These are phyloP conservation scores for Nymphicus hollandicus DNA, from an alignment of 2,113 vertebrate genomes.

Conservation along the genomic window DNA sequence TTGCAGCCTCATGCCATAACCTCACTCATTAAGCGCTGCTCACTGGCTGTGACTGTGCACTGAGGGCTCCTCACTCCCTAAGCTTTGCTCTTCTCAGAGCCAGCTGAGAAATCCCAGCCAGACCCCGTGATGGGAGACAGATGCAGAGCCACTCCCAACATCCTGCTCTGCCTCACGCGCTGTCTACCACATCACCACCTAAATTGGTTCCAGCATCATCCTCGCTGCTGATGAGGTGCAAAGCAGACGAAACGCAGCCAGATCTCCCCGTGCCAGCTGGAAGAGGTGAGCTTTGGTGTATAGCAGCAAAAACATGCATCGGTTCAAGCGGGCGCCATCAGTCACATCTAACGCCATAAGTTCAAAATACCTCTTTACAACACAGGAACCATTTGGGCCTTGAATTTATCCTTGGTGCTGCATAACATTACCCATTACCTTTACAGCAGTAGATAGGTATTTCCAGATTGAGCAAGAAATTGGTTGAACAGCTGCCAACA, in stretches of 20 bases:
- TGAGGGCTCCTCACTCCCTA: fast-evolving
- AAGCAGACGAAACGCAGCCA: background rate
- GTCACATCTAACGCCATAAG: background rate
- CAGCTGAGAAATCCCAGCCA: background rate
- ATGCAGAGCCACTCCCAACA: slow-evolving; percentile 29
- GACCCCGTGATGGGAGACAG: slow-evolving; percentile 30
- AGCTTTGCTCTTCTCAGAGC: background rate
- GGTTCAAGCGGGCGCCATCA: background rate
- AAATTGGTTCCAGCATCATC: slow-evolving; percentile 56
- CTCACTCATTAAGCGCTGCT: background rate
- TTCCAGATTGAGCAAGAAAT: background rate
- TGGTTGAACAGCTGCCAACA: background rate
- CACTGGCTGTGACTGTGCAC: background rate
- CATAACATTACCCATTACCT: background rate
- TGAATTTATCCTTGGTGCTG: background rate
- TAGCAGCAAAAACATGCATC: background rate
- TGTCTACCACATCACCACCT: slow-evolving; percentile 59
- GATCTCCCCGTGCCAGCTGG: slow-evolving; percentile 20
- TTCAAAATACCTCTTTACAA: slow-evolving; percentile 1
- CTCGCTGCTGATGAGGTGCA: slow-evolving; percentile 41
- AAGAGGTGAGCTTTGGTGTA: slow-evolving; percentile 47
- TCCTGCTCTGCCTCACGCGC: slow-evolving; percentile 47
- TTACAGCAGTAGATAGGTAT: slow-evolving; percentile 27
- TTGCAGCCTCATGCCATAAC: background rate
- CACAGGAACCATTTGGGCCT: background rate